These are phyloP conservation scores for Poliocrania exsul DNA, from an alignment of 2,797 vertebrate genomes.

Conservation along the genomic window DNA sequence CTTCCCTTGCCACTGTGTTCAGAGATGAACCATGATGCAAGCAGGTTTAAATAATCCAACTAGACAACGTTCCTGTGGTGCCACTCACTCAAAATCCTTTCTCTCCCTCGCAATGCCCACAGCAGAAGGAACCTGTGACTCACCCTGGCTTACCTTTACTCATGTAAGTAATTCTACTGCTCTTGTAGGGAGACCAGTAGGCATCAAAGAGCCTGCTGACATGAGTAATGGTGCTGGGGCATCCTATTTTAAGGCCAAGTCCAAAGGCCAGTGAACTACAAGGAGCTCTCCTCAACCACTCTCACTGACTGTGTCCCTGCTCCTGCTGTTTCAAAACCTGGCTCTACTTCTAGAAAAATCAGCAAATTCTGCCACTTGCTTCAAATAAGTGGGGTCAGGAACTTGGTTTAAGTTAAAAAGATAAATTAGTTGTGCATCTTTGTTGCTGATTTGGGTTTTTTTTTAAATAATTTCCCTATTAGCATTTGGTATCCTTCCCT, in stretches of 20 bases:
- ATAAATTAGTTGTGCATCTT: slow-evolving; percentile 40
- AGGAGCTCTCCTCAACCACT: neutral
- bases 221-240: neutral
- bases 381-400: neutral
- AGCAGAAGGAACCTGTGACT: neutral
- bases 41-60: neutral
- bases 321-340: neutral
- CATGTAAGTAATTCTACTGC: neutral
- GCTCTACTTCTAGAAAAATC: neutral
- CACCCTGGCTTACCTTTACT: neutral
- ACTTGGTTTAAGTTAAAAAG: slow-evolving; percentile 14
- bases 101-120: neutral
- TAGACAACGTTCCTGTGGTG: neutral
- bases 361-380: neutral
- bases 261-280: neutral
- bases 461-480: neutral
- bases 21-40: neutral
- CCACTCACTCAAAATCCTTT: neutral
- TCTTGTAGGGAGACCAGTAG: neutral
- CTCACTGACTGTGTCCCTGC: neutral
- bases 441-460: neutral
- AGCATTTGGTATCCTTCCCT: slow-evolving; percentile 17
- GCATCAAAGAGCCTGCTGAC: neutral
- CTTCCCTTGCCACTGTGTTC: neutral
- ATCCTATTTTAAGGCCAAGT: neutral